Evolutionary conservation across 2,113 vertebrate genomes (phyloP).

Genomic region (Dipodomys ordii): DNA sequence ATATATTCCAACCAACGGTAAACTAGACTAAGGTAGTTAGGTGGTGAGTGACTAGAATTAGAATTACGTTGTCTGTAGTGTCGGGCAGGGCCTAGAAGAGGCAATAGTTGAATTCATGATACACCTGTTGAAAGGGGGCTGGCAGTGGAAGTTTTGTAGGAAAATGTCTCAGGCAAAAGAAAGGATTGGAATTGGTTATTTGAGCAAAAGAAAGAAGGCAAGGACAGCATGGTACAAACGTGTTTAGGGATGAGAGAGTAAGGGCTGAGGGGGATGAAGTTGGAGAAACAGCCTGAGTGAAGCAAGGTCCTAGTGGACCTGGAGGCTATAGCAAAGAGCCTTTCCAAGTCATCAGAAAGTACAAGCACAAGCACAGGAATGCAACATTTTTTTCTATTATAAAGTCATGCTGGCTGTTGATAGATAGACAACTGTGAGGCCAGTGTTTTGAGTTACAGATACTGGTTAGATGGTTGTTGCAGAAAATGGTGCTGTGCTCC

Average conservation of each 20-base stretch:
- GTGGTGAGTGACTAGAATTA: accelerated
- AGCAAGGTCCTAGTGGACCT: too few species aligned
- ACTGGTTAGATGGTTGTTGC: background rate
- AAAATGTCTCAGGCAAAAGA: background rate
- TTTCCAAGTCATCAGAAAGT: background rate
- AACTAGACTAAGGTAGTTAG: background rate
- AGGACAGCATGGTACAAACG: background rate
- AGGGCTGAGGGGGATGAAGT: background rate
- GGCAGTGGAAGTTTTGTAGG: background rate
- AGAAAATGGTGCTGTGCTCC: background rate
- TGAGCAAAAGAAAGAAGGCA: background rate
- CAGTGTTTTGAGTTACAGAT: background rate
- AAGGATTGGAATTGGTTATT: background rate
- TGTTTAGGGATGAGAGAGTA: background rate
- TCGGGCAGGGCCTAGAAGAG: background rate
- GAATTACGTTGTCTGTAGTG: background rate
- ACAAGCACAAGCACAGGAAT: background rate
- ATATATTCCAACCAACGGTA: background rate
- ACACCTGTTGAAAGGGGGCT: background rate
- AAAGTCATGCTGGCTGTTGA: background rate
- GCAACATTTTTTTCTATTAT: background rate
- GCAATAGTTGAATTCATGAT: background rate
- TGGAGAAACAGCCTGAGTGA: background rate
- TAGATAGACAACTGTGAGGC: background rate
- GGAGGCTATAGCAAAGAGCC: too few species aligned